phyloP scores from a whole-genome alignment of 2,113 vertebrate species.

The Chauna torquata region DNA sequence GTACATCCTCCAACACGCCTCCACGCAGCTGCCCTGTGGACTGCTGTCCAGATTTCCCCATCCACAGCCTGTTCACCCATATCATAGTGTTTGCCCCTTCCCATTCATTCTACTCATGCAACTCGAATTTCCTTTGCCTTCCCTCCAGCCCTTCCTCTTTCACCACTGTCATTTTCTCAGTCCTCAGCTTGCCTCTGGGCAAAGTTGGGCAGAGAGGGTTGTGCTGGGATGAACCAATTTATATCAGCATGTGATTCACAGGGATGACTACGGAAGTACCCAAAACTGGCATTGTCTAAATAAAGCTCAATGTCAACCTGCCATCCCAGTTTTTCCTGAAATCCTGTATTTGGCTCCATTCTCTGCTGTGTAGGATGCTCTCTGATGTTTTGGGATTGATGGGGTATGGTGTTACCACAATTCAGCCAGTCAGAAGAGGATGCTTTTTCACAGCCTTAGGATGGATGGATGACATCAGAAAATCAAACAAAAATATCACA shows the following conservation, averaged over 20 bases:
- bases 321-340: neutral
- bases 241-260: neutral
- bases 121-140: neutral
- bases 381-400: neutral
- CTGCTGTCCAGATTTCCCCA: neutral
- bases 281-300: neutral
- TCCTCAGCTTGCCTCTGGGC: neutral
- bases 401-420: neutral
- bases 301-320: neutral
- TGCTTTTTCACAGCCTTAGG: neutral
- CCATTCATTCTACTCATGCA: neutral
- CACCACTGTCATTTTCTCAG: neutral
- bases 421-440: neutral
- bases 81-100: neutral
- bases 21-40: neutral
- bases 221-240: neutral
- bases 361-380: neutral
- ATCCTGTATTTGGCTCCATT: neutral
- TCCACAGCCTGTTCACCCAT: neutral
- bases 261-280: neutral
- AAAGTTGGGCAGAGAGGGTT: neutral
- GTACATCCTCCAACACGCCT: neutral
- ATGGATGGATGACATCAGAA: neutral
- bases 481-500: neutral
- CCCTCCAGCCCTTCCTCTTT: neutral